Base-by-base conservation (phyloP, 2,797 vertebrate species). In the Sebastolobus altivelis region DNA sequence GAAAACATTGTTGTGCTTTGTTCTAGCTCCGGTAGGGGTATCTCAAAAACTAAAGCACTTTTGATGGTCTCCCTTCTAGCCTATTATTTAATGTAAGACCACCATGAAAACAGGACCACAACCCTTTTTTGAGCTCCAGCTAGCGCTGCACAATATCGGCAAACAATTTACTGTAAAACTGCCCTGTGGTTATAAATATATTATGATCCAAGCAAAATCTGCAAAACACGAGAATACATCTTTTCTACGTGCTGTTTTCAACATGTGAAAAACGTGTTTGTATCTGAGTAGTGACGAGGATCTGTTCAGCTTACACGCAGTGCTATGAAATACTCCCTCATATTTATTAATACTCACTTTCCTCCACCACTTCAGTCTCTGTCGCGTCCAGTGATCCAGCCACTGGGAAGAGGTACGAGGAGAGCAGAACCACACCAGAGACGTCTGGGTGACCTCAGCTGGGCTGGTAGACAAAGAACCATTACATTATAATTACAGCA, bases 281-380 rank as follows among this genome's bases (percentile, higher is more conserved):
- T 11, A n/a, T 22, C 56, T 4, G 37, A 49, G 18, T 37, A 13
- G 27, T 20, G 8, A 37, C 8, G 2, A n/a, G 18, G 6, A 27
- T 71, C 22, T 29, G 25, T 71, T 59, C 18, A 14, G 37, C 8
- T 31, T 58, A 8, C 35, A 22, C 8, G 2, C 33, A 31, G 2
- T 43, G 22, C 37, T 59, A 6, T 59, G 37, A 40, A 29, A 71
- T n/a, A 59, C 10, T 59, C 4, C 7, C 2, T 62, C 10, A 49
- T 35, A 49, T 49, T 49, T 33, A 46, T 46, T 3, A 40, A 56
- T 9, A 82, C 92, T 85, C 93, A 99, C 98, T 95, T 98, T 99
- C 92, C 96, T 96, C 98, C 98, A 99, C 98, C 98, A 99, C 43
- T 95, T 96, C 3, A 99, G 95, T 71, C 98, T 95, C 72, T 98